These are phyloP conservation scores for Etheostoma spectabile DNA, from an alignment of 2,113 vertebrate species.

Conservation along the genomic window DNA sequence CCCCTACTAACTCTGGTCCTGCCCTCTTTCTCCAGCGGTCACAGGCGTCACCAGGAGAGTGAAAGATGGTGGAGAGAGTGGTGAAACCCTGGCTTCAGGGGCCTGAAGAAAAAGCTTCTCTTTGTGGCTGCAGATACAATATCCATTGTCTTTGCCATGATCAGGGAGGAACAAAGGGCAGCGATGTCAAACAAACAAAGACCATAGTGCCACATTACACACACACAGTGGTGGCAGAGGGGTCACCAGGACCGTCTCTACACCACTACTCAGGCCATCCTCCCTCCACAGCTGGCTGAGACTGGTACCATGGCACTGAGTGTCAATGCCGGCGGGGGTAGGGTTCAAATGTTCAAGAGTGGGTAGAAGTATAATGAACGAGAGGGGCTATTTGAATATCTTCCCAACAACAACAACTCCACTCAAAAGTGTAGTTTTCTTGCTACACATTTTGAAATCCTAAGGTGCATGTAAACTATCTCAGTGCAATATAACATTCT, in stretches of 20 bases:
- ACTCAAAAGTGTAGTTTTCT: constrained; percentile 18
- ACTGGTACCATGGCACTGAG: constrained; percentile 74
- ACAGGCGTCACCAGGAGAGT: constrained; percentile 74
- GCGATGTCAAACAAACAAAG: constrained; percentile 82
- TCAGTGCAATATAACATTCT: constrained; percentile 1
- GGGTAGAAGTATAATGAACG: constrained; percentile 58
- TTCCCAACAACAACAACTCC: constrained; percentile 55
- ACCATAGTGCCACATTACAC: constrained; percentile 52
- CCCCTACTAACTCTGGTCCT: constrained; percentile 65
- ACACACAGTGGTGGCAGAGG: constrained; percentile 19
- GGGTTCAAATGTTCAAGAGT: constrained; percentile 64
- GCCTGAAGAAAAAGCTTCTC: constrained; percentile 70
- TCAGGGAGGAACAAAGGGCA: constrained; percentile 76
- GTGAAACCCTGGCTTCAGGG: constrained; percentile 53
- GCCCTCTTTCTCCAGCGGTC: constrained; percentile 65
- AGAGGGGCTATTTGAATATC: constrained; percentile 57
- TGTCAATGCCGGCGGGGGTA: constrained; percentile 44
- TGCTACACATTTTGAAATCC: neutral
- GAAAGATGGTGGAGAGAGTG: constrained; percentile 65
- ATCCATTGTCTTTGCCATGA: constrained; percentile 73
- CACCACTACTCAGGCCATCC: constrained; percentile 62
- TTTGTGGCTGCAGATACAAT: constrained; percentile 80
- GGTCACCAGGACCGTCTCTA: constrained; percentile 54
- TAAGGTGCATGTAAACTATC: neutral
- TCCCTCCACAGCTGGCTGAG: constrained; percentile 71